Percentiles rank a stretch among this genome's conserved stretches.
Evolutionary conservation across 1,140 invertebrate genomes (phyloP).

Genomic region (Cardiocondyla obscurior): DNA sequence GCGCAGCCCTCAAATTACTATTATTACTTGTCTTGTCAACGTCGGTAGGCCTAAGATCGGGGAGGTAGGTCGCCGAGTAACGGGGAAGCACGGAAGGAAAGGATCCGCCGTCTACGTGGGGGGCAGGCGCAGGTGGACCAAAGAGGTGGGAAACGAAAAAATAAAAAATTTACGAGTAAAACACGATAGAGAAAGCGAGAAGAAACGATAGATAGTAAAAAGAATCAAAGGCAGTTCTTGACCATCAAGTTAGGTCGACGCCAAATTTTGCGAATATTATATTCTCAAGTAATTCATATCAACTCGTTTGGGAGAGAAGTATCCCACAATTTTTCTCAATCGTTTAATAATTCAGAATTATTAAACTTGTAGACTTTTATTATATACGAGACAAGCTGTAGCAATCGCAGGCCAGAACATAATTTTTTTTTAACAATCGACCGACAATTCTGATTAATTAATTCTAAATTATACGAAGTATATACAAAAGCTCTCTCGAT

Average conservation of each 20-base stretch:
- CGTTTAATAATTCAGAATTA: background rate
- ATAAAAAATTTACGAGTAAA: background rate
- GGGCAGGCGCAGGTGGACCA: too few species aligned
- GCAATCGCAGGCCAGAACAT: too few species aligned
- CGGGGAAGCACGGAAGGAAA: conserved; percentile 10
- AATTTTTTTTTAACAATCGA: background rate
- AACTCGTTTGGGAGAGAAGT: background rate
- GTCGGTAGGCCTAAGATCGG: too few species aligned
- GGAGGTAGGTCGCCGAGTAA: background rate
- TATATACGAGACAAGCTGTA: background rate
- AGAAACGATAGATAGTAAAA: conserved; percentile 64
- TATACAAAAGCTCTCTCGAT: background rate
- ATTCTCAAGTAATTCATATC: background rate
- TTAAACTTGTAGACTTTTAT: background rate
- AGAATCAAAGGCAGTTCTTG: too few species aligned
- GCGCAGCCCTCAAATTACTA: background rate
- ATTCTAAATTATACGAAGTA: background rate
- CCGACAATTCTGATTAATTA: background rate
- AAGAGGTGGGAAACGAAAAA: background rate
- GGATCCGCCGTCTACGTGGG: background rate
- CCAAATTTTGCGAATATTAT: background rate
- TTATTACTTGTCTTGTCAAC: conserved; percentile 20
- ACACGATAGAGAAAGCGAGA: conserved; percentile 38
- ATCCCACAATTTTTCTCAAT: too few species aligned
- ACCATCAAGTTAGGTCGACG: too few species aligned